Evolutionary conservation across 2,888 invertebrate genomes (phyloP).

Genomic region (Apotomis betuletana): DNA sequence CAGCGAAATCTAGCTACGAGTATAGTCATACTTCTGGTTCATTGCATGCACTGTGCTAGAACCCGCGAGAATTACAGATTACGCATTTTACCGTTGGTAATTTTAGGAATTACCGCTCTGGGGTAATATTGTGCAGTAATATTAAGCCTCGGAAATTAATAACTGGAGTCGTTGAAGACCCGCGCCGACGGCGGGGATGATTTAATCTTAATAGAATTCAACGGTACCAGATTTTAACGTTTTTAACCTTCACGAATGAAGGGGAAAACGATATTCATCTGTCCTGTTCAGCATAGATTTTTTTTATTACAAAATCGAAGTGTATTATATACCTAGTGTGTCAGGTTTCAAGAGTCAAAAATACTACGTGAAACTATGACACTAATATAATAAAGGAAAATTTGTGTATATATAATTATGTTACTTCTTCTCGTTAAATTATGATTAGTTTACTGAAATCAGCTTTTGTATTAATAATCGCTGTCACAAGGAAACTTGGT

Average conservation of each 20-base stretch:
- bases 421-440: no score
- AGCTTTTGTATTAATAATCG: no score
- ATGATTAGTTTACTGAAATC: no score
- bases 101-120: constrained; percentile 37
- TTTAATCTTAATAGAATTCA: constrained; percentile 20
- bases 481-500: no score
- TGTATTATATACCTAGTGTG: no score
- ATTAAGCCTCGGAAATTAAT: constrained; percentile 41
- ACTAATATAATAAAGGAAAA: no score
- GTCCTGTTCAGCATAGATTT: no score
- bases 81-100: constrained; percentile 37
- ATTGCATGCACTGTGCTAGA: not conserved
- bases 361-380: no score
- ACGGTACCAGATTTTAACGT: constrained; percentile 6
- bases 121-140: constrained; percentile 41
- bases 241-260: not conserved
- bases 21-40: not conserved
- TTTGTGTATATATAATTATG: no score
- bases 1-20: no score
- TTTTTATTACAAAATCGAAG: no score
- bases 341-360: no score
- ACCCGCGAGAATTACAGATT: constrained; percentile 39
- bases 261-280: not conserved
- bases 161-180: constrained; percentile 35
- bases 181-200: constrained; percentile 14